phyloP scores from a whole-genome alignment of 2,113 vertebrate genomes.

The Ciconia maguari region DNA sequence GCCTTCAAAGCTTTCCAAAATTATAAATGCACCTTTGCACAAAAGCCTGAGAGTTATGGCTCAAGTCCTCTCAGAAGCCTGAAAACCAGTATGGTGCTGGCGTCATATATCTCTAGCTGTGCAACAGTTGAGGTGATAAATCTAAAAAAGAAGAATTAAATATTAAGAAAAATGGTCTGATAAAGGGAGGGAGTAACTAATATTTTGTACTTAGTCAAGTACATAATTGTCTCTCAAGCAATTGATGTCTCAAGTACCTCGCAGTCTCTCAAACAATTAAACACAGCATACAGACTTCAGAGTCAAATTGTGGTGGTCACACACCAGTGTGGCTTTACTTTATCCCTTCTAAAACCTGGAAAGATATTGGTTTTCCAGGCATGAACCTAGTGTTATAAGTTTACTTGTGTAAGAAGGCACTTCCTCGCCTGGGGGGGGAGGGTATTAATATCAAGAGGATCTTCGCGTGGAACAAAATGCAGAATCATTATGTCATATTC shows the following conservation, averaged over 20 bases:
- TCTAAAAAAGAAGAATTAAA: neutral
- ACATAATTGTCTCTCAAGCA: neutral
- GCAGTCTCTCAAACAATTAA: neutral
- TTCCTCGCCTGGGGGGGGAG: neutral
- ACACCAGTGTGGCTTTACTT: neutral
- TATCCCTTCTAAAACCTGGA: neutral
- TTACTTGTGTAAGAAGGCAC: neutral
- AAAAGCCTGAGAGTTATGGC: neutral
- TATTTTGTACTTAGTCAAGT: neutral
- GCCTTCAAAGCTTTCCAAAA: constrained; percentile 7
- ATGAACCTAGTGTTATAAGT: neutral
- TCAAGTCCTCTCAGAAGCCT: neutral
- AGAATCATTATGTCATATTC: neutral
- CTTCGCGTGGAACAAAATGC: neutral
- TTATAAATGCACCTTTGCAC: neutral
- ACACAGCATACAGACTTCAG: neutral
- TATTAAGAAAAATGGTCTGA: neutral
- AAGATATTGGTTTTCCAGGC: neutral
- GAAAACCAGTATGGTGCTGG: neutral
- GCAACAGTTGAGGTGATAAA: neutral
- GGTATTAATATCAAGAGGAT: neutral
- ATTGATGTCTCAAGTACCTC: neutral
- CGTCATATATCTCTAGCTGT: neutral
- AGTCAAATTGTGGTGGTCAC: neutral
- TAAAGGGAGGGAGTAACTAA: neutral